Conservation (phyloP, 2,113 vertebrate genomes). For the Callipepla californica region DNA sequence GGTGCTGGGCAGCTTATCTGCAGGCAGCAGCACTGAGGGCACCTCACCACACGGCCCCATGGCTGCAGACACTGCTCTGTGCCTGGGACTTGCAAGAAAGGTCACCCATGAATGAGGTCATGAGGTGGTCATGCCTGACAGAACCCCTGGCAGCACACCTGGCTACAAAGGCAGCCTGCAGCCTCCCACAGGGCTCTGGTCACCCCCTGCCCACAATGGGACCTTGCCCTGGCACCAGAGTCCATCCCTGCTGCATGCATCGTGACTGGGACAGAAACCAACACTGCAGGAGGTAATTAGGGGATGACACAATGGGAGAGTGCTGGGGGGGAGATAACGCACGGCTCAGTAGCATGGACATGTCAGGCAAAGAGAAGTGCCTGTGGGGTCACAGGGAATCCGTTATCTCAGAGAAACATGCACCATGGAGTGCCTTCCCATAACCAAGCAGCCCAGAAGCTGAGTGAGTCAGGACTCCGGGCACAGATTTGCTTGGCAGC, state of each 20-base stretch:
- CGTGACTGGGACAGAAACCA: background rate
- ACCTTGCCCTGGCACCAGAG: background rate
- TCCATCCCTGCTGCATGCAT: rapidly evolving
- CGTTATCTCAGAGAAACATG: conserved; percentile 31
- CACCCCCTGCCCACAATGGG: background rate
- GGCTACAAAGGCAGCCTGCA: background rate
- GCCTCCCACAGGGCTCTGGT: background rate
- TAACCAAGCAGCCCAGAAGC: conserved; percentile 36
- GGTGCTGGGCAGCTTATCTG: background rate
- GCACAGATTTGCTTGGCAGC: conserved; percentile 41
- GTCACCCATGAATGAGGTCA: background rate
- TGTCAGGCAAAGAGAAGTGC: conserved; percentile 32
- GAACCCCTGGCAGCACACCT: background rate
- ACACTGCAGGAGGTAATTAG: background rate
- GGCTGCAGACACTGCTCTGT: background rate
- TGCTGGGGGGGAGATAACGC: conserved; percentile 7
- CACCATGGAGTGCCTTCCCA: background rate
- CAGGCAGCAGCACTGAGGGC: background rate
- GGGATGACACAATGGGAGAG: background rate
- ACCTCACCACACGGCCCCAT: background rate
- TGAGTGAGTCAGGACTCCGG: background rate
- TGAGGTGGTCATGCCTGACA: background rate
- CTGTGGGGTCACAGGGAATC: conserved; percentile 19
- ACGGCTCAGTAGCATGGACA: background rate
- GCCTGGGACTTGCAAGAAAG: background rate